phyloP scores from a whole-genome alignment of 2,888 invertebrate genomes.

The Acanthosepion lycidas region DNA sequence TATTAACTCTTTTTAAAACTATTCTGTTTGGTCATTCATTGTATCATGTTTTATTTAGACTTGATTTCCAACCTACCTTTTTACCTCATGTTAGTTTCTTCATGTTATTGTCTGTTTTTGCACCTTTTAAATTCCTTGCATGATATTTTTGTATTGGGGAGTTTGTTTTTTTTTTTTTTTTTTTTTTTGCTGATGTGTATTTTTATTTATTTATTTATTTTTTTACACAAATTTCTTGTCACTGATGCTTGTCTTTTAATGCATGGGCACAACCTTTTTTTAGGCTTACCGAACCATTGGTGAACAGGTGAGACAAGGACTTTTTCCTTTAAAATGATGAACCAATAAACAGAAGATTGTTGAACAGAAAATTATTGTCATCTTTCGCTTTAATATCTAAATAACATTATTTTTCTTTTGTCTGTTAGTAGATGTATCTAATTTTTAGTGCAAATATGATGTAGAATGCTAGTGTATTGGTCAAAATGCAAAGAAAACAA shows the following conservation, averaged over 20 bases:
- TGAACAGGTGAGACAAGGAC: neutral
- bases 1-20: neutral
- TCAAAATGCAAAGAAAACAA: neutral
- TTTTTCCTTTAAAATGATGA: constrained; percentile 8
- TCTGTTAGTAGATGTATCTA: neutral
- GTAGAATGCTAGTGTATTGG: neutral
- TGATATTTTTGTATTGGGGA: neutral
- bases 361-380: neutral
- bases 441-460: neutral
- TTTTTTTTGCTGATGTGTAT: no score
- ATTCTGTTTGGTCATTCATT: neutral
- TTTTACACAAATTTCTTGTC: neutral
- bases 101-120: no score
- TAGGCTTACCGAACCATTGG: neutral
- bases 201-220: neutral
- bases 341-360: constrained; percentile 4
- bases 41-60: neutral
- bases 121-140: no score
- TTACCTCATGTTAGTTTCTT: no score
- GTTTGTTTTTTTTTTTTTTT: no score
- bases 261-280: constrained; percentile 4
- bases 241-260: neutral
- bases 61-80: no score
- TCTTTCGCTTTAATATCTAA: neutral
- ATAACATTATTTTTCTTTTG: neutral